Evolutionary conservation across 2,797 vertebrate genomes (phyloP).

Genomic region (Danio aesculapii): DNA sequence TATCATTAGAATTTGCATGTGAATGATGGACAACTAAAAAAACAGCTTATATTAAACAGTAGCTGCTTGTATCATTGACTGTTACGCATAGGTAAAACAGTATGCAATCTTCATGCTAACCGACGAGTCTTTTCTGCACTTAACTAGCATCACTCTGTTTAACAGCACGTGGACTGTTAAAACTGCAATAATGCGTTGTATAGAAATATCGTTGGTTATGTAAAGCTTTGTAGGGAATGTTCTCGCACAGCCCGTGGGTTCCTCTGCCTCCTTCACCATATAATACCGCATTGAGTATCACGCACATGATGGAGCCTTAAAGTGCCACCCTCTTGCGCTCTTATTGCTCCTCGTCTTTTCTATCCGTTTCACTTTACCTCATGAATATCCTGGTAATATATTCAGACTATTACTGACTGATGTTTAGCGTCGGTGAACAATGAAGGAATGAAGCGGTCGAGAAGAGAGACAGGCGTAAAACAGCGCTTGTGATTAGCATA

Average conservation of each 20-base stretch:
- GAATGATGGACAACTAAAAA: not conserved
- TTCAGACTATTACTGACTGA: slow-evolving; percentile 57
- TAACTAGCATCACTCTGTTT: not conserved
- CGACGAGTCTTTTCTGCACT: not conserved
- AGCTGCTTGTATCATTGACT: not conserved
- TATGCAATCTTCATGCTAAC: not conserved
- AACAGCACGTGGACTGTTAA: not conserved
- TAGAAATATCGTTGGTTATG: not conserved
- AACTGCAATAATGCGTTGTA: not conserved
- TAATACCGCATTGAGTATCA: slow-evolving; percentile 49
- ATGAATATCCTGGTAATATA: not conserved
- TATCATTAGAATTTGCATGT: not conserved
- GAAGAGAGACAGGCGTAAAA: not conserved
- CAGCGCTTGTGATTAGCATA: slow-evolving; percentile 17
- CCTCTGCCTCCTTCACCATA: slow-evolving; percentile 31
- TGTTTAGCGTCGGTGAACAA: slow-evolving; percentile 3
- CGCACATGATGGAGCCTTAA: slow-evolving; percentile 29
- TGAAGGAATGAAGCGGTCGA: not conserved
- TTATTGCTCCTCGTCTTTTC: not conserved
- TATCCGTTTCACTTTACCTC: too few relatives aligned
- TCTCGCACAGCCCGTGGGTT: slow-evolving; percentile 30
- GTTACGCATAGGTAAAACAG: too few relatives aligned
- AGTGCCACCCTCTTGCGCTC: slow-evolving; percentile 20
- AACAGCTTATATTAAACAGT: not conserved
- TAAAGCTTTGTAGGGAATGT: slow-evolving; percentile 30